Evolutionary conservation across 2,797 vertebrate species (phyloP).

Genomic region (Mormyrops attenuatus): DNA sequence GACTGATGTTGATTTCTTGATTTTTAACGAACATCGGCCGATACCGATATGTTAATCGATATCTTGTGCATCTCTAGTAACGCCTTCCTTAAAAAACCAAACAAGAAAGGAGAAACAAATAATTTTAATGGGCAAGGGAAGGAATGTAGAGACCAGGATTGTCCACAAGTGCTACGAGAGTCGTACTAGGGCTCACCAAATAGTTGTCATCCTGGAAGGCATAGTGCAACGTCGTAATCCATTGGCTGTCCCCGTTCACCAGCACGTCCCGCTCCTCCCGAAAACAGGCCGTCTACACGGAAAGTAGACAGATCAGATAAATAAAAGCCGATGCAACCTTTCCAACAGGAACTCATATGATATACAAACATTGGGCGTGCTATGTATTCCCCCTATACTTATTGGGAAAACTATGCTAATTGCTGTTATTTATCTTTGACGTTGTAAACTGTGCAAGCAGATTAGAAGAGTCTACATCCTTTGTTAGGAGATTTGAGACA

Average conservation of each 20-base stretch:
- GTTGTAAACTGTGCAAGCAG: neutral
- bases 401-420: neutral
- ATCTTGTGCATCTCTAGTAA: neutral
- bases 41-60: neutral
- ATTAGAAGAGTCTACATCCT: neutral
- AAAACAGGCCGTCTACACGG: conserved; percentile 88
- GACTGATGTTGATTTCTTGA: neutral
- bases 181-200: conserved; percentile 68
- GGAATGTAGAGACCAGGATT: neutral
- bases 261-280: conserved; percentile 94
- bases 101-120: neutral
- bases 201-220: conserved; percentile 98
- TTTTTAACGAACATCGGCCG: neutral
- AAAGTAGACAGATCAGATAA: conserved; percentile 22
- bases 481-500: neutral
- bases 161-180: neutral
- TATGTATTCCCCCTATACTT: neutral
- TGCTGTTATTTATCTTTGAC: neutral
- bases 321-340: neutral
- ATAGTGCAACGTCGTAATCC: conserved; percentile 97
- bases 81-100: neutral
- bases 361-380: neutral
- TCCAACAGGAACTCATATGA: neutral
- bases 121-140: neutral
- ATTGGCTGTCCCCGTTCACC: conserved; percentile 93